Conservation (phyloP, 2,113 vertebrate genomes). For the Promerops cafer region DNA sequence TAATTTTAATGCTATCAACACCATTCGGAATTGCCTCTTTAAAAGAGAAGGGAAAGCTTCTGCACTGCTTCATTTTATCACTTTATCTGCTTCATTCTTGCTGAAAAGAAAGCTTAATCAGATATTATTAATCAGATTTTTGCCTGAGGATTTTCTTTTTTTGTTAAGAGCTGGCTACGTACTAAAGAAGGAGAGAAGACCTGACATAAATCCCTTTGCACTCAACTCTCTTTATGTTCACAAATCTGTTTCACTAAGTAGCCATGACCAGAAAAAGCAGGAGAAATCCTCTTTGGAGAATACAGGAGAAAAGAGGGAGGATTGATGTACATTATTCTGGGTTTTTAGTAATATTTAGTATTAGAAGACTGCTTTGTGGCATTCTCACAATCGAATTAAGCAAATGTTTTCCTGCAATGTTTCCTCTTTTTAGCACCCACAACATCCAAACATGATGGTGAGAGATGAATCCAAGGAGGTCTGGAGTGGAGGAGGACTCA, state of each 20-base stretch:
- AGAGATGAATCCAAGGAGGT: constrained; percentile 32
- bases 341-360: not conserved
- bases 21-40: not conserved
- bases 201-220: not conserved
- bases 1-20: not conserved
- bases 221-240: not conserved
- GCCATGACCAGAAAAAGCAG: not conserved
- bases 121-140: not conserved
- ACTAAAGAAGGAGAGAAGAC: not conserved
- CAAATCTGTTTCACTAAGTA: not conserved
- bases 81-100: not conserved
- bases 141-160: not conserved
- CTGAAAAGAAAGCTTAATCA: not conserved
- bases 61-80: not conserved
- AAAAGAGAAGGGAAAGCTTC: not conserved
- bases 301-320: rapidly evolving
- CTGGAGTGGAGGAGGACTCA: constrained; percentile 54
- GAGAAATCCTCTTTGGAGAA: not conserved
- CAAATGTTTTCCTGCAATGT: not conserved
- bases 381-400: not conserved
- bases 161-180: not conserved
- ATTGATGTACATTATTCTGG: not conserved
- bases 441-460: constrained; percentile 63
- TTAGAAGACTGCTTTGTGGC: not conserved
- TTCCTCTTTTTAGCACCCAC: constrained; percentile 41